Evolutionary conservation across 2,888 invertebrate genomes (phyloP).

Genomic region (Steinernema hermaphroditum): DNA sequence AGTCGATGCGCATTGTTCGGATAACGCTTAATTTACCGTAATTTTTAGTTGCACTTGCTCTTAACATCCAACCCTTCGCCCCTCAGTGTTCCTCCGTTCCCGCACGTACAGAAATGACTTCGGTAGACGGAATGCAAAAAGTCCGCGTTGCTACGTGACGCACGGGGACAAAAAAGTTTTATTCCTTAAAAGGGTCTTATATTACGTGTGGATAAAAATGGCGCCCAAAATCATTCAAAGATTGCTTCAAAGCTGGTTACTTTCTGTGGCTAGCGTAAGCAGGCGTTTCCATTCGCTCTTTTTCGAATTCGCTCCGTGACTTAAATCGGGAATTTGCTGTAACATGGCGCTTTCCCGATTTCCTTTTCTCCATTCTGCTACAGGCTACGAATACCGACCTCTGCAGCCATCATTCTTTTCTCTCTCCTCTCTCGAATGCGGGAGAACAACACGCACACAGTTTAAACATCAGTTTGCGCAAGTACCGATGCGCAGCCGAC

Average conservation of each 20-base stretch:
- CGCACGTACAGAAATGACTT: no score
- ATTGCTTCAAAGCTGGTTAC: not conserved
- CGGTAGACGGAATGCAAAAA: no score
- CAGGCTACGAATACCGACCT: slow-evolving; percentile 16
- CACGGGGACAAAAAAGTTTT: no score
- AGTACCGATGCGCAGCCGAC: not conserved
- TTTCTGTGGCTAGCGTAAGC: not conserved
- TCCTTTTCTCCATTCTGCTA: slow-evolving; percentile 9
- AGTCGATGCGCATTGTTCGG: no score
- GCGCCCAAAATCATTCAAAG: not conserved
- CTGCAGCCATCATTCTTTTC: not conserved
- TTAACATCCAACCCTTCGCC: no score
- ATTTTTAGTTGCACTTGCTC: no score
- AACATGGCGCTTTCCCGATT: not conserved
- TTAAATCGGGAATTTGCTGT: slow-evolving; percentile 25
- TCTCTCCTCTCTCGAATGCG: slow-evolving; percentile 1
- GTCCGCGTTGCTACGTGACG: no score
- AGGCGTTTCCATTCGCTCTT: not conserved
- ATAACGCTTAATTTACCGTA: no score
- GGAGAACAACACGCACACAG: slow-evolving; percentile 13
- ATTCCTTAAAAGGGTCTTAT: no score
- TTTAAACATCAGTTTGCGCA: slow-evolving; percentile 20
- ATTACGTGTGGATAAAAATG: not conserved
- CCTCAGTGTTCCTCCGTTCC: no score
- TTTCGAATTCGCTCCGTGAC: not conserved